Percentiles rank a stretch among this genome's conserved stretches.
Conservation (phyloP, 1,140 invertebrate species). For the Patella vulgata region DNA sequence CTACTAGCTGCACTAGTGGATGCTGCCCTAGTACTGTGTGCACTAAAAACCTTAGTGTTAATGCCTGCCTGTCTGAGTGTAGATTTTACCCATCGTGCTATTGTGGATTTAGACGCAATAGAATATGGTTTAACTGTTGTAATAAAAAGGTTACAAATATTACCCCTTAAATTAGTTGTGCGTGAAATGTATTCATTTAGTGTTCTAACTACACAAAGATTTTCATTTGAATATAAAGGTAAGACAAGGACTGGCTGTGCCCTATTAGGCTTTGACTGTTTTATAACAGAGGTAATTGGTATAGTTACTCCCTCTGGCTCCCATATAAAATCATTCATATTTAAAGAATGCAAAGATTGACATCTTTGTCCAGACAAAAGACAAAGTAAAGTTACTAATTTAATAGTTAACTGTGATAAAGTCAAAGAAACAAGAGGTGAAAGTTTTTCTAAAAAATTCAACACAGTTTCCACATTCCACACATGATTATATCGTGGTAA, state of each 20-base stretch:
- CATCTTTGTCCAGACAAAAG: constrained; percentile 10
- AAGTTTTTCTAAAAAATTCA: constrained; percentile 7
- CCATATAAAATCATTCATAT: constrained; percentile 14
- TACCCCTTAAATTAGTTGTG: constrained; percentile 2
- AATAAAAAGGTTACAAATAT: constrained; percentile 7
- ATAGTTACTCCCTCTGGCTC: constrained; percentile 2
- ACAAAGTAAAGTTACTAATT: constrained; percentile 15
- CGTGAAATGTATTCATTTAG: constrained; percentile 6
- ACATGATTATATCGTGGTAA: constrained; percentile 12
- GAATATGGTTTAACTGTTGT: constrained; percentile 21
- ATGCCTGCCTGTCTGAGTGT: constrained; percentile 16
- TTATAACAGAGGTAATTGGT: constrained; percentile 5
- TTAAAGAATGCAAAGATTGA: constrained; percentile 26
- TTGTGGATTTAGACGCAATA: constrained; percentile 2
- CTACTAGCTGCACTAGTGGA: background rate
- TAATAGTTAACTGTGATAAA: constrained; percentile 11
- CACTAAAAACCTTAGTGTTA: constrained; percentile 13
- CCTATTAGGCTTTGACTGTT: constrained; percentile 15
- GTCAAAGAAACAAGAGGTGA: constrained; percentile 6
- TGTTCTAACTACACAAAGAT: constrained; percentile 12
- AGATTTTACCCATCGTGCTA: constrained; percentile 20
- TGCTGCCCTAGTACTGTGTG: constrained; percentile 22
- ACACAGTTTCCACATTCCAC: constrained; percentile 21
- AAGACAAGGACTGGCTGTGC: constrained; percentile 3
- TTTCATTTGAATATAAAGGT: background rate